These are phyloP conservation scores for Stenolophus ochropezus DNA, from an alignment of 2,888 invertebrate species.

Conservation along the genomic window DNA sequence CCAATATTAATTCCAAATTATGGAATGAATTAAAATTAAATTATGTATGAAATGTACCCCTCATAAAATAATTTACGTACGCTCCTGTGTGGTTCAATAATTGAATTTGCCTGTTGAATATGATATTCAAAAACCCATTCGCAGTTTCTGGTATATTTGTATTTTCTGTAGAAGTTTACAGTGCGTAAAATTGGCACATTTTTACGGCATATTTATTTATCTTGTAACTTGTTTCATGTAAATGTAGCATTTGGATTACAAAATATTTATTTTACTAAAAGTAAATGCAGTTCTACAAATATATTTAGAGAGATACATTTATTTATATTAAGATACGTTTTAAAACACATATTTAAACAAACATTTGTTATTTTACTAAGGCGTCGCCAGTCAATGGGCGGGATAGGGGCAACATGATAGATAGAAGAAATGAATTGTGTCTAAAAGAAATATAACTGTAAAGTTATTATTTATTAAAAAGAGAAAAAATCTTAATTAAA, in stretches of 20 bases:
- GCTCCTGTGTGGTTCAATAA: not conserved
- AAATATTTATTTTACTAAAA: slow-evolving; percentile 26
- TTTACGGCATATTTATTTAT: not conserved
- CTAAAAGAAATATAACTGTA: no score
- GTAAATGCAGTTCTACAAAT: slow-evolving; percentile 10
- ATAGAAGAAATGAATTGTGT: no score
- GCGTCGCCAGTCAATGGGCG: no score
- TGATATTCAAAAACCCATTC: not conserved
- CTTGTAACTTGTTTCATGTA: not conserved
- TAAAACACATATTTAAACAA: no score
- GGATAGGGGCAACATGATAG: no score
- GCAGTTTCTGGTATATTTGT: not conserved
- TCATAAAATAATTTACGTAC: not conserved
- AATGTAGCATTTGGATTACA: slow-evolving; percentile 8
- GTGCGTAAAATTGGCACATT: not conserved
- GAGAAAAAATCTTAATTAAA: no score
- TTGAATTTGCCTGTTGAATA: slow-evolving; percentile 4
- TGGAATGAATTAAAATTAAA: not conserved
- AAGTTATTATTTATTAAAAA: no score
- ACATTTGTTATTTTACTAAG: no score
- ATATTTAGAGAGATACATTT: no score
- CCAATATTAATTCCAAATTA: not conserved
- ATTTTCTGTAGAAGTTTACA: slow-evolving; percentile 5
- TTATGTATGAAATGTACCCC: not conserved
- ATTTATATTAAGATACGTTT: no score